A percentile compares a stretch with the other conserved stretches of the same genome.
Conservation (phyloP, 2,797 vertebrate species). For the Setipinna tenuifilis region DNA sequence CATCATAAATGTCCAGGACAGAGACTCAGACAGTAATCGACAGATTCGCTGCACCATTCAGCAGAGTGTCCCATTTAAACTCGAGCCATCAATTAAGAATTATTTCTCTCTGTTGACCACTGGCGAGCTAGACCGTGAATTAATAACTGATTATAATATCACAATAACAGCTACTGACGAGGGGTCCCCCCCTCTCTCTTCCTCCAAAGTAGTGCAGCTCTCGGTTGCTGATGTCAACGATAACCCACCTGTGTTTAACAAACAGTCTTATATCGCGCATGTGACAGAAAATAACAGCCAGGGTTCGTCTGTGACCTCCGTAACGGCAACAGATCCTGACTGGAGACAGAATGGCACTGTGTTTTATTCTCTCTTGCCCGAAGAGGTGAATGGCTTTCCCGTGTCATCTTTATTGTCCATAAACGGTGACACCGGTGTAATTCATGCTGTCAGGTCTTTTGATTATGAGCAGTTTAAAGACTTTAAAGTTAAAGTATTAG, state of each 20-base stretch:
- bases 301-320: not conserved
- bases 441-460: constrained; percentile 53
- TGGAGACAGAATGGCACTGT: constrained; percentile 70
- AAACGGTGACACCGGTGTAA: constrained; percentile 56
- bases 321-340: constrained; percentile 63
- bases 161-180: constrained; percentile 6
- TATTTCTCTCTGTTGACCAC: constrained; percentile 22
- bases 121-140: not conserved
- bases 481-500: constrained; percentile 61
- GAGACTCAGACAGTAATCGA: constrained; percentile 40
- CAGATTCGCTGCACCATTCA: not conserved
- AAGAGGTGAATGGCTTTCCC: constrained; percentile 58
- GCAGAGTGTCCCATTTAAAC: constrained; percentile 27
- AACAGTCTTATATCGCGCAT: not conserved
- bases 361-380: constrained; percentile 58
- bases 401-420: constrained; percentile 63
- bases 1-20: constrained; percentile 53
- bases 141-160: not conserved
- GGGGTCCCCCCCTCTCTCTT: not conserved
- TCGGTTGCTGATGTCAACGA: constrained; percentile 1
- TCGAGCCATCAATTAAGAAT: constrained; percentile 21
- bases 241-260: not conserved
- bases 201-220: not conserved
- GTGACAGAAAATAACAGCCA: constrained; percentile 49
- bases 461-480: constrained; percentile 68